phyloP scores from a whole-genome alignment of 2,113 vertebrate species.

The Grantiella picta region DNA sequence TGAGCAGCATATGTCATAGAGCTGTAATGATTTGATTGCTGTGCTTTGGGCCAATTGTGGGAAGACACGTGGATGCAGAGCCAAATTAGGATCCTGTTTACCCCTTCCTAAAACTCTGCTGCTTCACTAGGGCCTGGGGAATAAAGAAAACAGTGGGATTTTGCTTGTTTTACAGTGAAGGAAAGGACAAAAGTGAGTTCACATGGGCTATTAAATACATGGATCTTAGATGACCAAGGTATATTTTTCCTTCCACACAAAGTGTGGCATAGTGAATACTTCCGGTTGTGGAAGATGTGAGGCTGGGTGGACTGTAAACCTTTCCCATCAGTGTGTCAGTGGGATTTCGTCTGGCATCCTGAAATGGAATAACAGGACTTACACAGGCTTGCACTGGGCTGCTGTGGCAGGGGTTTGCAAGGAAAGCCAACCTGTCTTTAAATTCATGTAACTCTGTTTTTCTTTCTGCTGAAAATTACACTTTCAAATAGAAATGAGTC shows the following conservation, averaged over 20 bases:
- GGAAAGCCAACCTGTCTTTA: not conserved
- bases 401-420: not conserved
- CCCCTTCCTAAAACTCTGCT: not conserved
- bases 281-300: not conserved
- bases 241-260: not conserved
- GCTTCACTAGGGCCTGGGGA: not conserved
- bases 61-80: not conserved
- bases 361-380: not conserved
- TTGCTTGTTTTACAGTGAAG: not conserved
- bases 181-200: not conserved
- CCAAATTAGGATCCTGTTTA: not conserved
- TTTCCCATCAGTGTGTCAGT: not conserved
- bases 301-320: not conserved
- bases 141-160: not conserved
- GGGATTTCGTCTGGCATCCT: not conserved
- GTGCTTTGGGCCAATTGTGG: not conserved
- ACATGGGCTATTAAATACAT: not conserved
- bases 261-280: not conserved
- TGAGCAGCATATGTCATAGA: not conserved
- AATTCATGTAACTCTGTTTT: not conserved
- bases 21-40: not conserved
- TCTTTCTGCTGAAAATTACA: not conserved
- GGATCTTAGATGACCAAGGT: not conserved
- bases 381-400: not conserved
- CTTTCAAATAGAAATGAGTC: not conserved